phyloP scores from a whole-genome alignment of 2,888 invertebrate species.

The Thecophora atra region DNA sequence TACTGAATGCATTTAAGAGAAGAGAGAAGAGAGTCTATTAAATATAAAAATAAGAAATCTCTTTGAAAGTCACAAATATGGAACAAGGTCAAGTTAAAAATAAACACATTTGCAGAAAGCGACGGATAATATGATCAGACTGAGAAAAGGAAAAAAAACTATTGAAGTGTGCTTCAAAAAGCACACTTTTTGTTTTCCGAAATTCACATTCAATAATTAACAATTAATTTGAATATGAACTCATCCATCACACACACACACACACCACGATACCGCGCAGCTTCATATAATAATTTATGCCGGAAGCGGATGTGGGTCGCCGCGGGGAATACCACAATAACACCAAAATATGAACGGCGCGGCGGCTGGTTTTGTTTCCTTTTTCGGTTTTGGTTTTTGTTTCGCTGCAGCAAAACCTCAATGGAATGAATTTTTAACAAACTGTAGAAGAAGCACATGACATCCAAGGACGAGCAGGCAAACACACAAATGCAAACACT shows the following conservation, averaged over 20 bases:
- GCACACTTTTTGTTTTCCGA: no score
- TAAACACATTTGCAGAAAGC: no score
- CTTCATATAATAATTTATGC: conserved; percentile 23
- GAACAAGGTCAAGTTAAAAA: no score
- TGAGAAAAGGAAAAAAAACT: no score
- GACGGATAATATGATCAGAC: no score
- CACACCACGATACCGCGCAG: not conserved
- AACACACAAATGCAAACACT: not conserved
- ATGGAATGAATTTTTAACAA: conserved; percentile 30
- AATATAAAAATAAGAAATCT: no score
- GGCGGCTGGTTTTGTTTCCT: not conserved
- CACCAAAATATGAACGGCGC: conserved; percentile 23
- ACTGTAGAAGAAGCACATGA: not conserved
- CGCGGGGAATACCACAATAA: conserved; percentile 27
- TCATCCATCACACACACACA: not conserved
- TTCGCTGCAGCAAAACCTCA: not conserved
- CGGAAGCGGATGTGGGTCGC: conserved; percentile 30
- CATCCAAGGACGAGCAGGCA: not conserved
- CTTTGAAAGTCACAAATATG: no score
- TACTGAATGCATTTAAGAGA: no score
- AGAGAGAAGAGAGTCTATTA: no score
- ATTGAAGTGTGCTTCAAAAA: no score
- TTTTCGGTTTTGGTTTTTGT: conserved; percentile 1
- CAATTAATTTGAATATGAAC: conserved; percentile 33
- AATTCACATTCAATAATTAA: conserved; percentile 32